Percentiles rank a stretch among this genome's conserved stretches.
Conservation (phyloP, 2,113 vertebrate genomes). For the Hylia prasina region DNA sequence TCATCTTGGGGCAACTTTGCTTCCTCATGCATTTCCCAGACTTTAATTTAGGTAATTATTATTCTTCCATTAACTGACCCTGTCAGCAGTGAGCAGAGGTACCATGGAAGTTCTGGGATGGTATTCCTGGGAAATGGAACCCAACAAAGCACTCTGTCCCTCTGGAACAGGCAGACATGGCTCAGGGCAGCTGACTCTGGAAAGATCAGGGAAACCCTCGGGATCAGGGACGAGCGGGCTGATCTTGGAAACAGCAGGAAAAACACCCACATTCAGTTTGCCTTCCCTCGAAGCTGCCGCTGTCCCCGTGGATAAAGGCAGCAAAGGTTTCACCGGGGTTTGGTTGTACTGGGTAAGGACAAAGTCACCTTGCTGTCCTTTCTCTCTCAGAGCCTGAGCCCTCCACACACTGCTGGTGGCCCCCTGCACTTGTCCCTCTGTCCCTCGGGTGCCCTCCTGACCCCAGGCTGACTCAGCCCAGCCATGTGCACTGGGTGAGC, state of each 20-base stretch:
- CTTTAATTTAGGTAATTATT: neutral
- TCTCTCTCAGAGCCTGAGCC: neutral
- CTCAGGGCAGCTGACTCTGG: neutral
- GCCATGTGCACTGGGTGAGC: neutral
- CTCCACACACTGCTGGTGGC: neutral
- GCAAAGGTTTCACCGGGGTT: neutral
- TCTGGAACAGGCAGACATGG: neutral
- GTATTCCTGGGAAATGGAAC: neutral
- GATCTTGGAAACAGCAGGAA: neutral
- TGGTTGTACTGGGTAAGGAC: neutral
- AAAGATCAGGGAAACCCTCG: neutral
- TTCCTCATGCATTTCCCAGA: neutral
- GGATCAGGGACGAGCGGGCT: neutral
- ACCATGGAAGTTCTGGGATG: neutral
- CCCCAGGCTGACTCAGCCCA: constrained; percentile 13
- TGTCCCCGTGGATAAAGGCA: neutral
- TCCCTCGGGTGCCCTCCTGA: neutral
- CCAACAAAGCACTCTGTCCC: neutral
- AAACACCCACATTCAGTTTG: neutral
- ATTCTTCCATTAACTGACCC: neutral
- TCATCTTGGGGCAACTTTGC: neutral
- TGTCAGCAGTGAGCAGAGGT: neutral
- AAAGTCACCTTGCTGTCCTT: neutral
- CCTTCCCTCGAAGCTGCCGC: neutral
- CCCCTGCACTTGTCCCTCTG: neutral